Evolutionary conservation across 1,140 invertebrate genomes (phyloP), one percentile per base, ranked within the genome.

Genomic region (Goniozus legneri): DNA sequence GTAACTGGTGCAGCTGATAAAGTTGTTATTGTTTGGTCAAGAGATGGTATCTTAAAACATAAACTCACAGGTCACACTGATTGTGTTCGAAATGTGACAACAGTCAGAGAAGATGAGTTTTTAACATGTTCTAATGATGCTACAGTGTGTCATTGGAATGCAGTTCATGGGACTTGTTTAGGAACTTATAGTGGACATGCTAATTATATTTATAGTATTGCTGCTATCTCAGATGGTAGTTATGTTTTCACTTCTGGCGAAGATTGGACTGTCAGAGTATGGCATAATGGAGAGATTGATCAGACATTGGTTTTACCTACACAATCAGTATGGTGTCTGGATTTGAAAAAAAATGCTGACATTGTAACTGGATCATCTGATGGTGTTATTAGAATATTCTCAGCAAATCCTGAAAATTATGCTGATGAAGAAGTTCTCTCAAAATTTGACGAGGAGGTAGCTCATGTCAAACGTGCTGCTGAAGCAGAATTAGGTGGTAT

Each of bases 81-180:
- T 65, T 95, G 92, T 78, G 91, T 98, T 0, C 76, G 95, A 66
- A 86, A 81, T 32, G 60, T 97, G 31, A 78, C 82, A 2, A 78
- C 85, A 1, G 66, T 94, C 2, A 81, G 79, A 39, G 75, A 80
- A 16, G 76, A 83, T 19, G 81, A 86, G 35, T 89, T 97, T 67
- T 65, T 95, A 12, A 95, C 92, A 22, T 92, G 90, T 64, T 84
- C 90, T 15, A 98, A 98, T 75, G 95, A 98, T 80, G 86, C 87
- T 0, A 82, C 86, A 3, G 78, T 97, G 12, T 82, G 86, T 58
- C 77, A 85, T 22, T 97, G 95, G 95, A 83, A 77, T 46, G 69
- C 84, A 21, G 79, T 80, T 35, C 79, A 80, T 45, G 92, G 92
- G 44, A 83, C 87, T 58, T 91, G 89, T 69, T 62, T 94, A 2